Base-by-base conservation (phyloP, 2,113 vertebrate species). In the Ovis aries region DNA sequence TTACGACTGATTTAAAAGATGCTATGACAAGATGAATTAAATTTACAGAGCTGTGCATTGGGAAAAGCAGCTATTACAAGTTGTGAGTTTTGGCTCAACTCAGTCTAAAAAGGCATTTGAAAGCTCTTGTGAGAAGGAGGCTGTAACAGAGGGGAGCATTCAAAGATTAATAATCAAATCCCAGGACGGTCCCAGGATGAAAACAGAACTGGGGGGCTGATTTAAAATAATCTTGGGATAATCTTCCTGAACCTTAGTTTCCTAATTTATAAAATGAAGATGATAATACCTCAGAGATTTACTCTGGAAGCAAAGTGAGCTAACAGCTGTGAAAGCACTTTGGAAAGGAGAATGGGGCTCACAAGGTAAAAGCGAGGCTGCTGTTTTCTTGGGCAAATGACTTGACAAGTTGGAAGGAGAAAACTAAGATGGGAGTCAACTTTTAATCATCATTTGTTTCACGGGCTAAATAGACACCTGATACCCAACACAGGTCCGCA, bases 201-300 rank as follows among this genome's bases (percentile, higher is more conserved):
- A 55, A 29, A 64, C 31, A 40, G 52, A 89, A 15, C 27, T 7
- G 31, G 8, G 55, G 15, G 31, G 27, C 12, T 78, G 57, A 88
- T 94, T 97, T 81, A 88, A 95, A 97, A 97, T 86, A 97, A 94
- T 31, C 43, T 74, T 33, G n/a, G 71, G 67, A 48, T 59, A 60
- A 87, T 88, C 74, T 86, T 31, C 67, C 19, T n/a, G 25, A 85
- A 77, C 50, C 27, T 91, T 50, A 74, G 19, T 91, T 96, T 91
- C 52, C 83, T 89, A 89, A 97, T 94, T 92, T 95, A 94, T 86
- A 89, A 97, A 97, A 96, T 93, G 25, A 96, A 96, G 95, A 95
- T 82, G 90, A 95, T 95, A 85, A 97, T 85, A 88, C 80, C 45
- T 52, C 43, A 6, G 89, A 88, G 91, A 91, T 90, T 87, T 78